Evolutionary conservation across 2,797 vertebrate species (phyloP), one percentile per base, ranked within the genome.

Genomic region (Pteropus rufus): DNA sequence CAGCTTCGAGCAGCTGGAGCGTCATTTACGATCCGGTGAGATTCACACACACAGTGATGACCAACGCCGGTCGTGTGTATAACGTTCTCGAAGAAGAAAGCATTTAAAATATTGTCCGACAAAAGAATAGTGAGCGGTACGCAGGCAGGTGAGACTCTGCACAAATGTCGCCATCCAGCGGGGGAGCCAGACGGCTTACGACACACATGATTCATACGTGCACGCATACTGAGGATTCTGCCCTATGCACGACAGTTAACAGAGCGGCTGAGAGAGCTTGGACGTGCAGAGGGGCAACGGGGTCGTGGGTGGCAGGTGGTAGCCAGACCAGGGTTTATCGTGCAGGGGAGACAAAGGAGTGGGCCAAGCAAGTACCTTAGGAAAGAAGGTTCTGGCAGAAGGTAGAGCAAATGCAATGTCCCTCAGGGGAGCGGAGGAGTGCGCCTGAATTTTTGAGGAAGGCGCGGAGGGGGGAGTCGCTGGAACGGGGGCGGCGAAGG

Each of bases 231-330:
- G 19, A 46, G 19, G 5, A 21, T n/a, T 19, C 10, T 46, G 2
- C 39, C 12, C 0, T 16, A 15, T 6, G 16, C 14, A 21, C 52
- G 56, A 82, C 65, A 46, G 77, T 49, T 16, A 79, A 23, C 2
- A 52, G 62, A 64, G 34, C 10, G 18, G 4, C 26, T 49, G 15
- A 84, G 58, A 9, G 26, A n/a, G 29, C 11, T 70, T 39, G 9
- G 26, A 52, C 24, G 24, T 12, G 9, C 0, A n/a, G 44, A 24
- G 34, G 23, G 19, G 5, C 0, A 0, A 18, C 10, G 29, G 7
- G 29, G 46, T 8, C 36, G 18, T 60, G 14, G 39, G 41, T 21
- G 10, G 36, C 19, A 10, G 39, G 8, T 39, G 36, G 62, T 16
- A 46, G 34, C 26, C 19, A 39, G 14, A 26, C 60, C 31, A 19